Evolutionary conservation across 2,888 invertebrate species (phyloP), one percentile per base, ranked within the genome.

Genomic region (Synanthedon vespiformis): DNA sequence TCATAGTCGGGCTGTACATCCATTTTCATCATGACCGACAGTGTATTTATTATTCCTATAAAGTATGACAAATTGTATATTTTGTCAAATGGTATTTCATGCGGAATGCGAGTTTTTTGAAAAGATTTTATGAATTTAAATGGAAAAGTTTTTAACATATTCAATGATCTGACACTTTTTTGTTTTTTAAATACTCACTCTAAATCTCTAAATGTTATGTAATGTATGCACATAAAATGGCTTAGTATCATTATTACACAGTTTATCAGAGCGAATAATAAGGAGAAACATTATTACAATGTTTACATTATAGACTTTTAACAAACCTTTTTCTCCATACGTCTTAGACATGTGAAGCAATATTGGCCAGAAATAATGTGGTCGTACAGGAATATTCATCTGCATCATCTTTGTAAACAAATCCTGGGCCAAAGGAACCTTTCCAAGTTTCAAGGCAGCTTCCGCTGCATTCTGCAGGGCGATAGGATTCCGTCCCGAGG

Each of bases 331-430:
- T 58, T 92, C 91, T 0, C 91, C 91, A 53, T 82, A 76, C 18
- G 69, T 73, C 50, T 77, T 80, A 0, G 86, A 81, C 8, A 76
- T 78, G 1, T 87, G 76, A 16, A 91, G 51, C 49, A 92, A 55
- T 51, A 92, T 70, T 0, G 92, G 91, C 92, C 92, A 92, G 65
- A 92, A 92, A 65, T 89, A 92, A 60, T 92, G 92, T 0, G 90
- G 83, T 13, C 90, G 80, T 4, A 90, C 13, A 0, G 79, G 71
- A 58, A 87, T 61, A 0, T 77, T 77, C 0, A 78, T 52, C 16
- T 77, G 71, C 51, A 82, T 77, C 83, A 89, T 87, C 5, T 77
- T 63, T 1, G 70, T 70, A 49, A 90, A 80, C 58, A 90, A 54
- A 47, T 78, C 77, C 40, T 88, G 58, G 0, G 89, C 87, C 3